Percentiles rank a stretch among this genome's conserved stretches.
These are phyloP conservation scores for Carassius carassius DNA, from an alignment of 2,113 vertebrate species.

Conservation along the genomic window DNA sequence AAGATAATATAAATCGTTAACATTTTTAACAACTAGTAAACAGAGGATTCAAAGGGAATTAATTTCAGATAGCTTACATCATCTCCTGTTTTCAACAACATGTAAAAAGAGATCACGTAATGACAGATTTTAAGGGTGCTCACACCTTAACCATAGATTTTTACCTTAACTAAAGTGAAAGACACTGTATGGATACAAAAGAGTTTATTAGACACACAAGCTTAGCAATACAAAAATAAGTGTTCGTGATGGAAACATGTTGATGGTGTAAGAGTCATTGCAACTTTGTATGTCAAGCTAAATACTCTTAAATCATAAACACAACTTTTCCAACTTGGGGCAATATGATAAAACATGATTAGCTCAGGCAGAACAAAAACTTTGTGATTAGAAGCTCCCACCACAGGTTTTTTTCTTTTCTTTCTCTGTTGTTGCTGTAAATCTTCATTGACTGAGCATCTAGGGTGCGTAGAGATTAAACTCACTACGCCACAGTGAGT, in stretches of 20 bases:
- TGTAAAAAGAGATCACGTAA: background rate
- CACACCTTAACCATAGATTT: background rate
- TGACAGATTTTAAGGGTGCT: background rate
- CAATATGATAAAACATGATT: slow-evolving; percentile 33
- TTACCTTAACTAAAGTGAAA: background rate
- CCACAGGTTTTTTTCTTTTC: background rate
- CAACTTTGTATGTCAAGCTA: slow-evolving; percentile 17
- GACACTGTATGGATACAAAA: background rate
- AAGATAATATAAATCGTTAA: background rate
- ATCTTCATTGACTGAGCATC: slow-evolving; percentile 42
- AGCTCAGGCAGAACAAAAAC: slow-evolving; percentile 32
- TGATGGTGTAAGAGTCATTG: background rate
- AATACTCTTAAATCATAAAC: slow-evolving; percentile 8
- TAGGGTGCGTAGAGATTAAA: slow-evolving; percentile 39
- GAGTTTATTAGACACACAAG: background rate
- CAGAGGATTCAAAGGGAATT: background rate
- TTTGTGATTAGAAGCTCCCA: slow-evolving; percentile 18
- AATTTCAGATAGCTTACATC: no score
- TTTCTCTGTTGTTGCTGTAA: slow-evolving; percentile 17
- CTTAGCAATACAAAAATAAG: background rate
- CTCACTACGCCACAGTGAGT: slow-evolving; percentile 44
- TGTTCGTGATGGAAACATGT: background rate
- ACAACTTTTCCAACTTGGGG: background rate
- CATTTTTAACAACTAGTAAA: background rate
- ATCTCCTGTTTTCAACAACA: background rate